A percentile compares a stretch with the other conserved stretches of the same genome.
phyloP scores from a whole-genome alignment of 2,888 invertebrate genomes.

The Phortica magna region DNA sequence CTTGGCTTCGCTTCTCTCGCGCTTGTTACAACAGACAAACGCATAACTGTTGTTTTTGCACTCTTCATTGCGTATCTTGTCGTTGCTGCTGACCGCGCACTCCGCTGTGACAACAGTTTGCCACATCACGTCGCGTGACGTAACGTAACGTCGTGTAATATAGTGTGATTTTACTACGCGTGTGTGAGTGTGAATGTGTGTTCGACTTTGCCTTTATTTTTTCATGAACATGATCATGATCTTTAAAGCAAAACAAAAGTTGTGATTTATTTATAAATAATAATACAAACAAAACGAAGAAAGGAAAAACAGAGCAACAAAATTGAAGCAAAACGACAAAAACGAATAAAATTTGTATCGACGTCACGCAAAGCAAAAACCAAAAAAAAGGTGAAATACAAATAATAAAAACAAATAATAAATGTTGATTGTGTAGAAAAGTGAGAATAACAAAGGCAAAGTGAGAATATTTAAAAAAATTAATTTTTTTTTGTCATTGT shows the following conservation, averaged over 20 bases:
- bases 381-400: background rate
- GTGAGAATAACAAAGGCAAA: background rate
- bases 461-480: background rate
- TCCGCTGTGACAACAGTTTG: background rate
- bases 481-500: background rate
- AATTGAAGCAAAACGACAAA: constrained; percentile 19
- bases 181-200: constrained; percentile 35
- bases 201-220: constrained; percentile 45
- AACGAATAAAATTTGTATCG: constrained; percentile 50
- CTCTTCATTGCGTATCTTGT: background rate
- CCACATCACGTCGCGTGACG: constrained; percentile 58
- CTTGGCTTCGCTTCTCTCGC: too few relatives aligned
- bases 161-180: constrained; percentile 28
- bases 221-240: constrained; percentile 73
- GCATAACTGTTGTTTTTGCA: too few relatives aligned
- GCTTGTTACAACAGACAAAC: too few relatives aligned
- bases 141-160: constrained; percentile 58
- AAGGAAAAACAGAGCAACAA: constrained; percentile 2
- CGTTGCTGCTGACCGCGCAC: background rate
- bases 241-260: constrained; percentile 71
- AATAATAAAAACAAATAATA: too few relatives aligned
- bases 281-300: constrained; percentile 52
- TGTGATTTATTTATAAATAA: constrained; percentile 49
- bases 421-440: constrained; percentile 29
- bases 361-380: constrained; percentile 59